A percentile compares a stretch with the other conserved stretches of the same genome.
Evolutionary conservation across 2,113 vertebrate species (phyloP).

Genomic region (Seriola quinqueradiata): DNA sequence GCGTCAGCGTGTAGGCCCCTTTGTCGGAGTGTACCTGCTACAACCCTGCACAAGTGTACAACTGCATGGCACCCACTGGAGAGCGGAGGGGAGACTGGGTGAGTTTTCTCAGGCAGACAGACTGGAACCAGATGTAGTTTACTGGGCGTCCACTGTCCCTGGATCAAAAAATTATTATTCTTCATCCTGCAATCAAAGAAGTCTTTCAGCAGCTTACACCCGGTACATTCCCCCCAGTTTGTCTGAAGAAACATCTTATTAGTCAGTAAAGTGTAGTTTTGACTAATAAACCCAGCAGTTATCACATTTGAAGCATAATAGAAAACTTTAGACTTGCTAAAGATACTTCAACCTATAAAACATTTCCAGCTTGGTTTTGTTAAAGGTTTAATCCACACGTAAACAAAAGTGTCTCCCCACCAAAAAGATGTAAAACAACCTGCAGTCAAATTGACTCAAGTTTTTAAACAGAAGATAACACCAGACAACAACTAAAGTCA

Average conservation of each 20-base stretch:
- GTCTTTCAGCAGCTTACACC: neutral
- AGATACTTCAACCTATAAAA: neutral
- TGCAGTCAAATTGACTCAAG: neutral
- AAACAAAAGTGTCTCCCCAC: neutral
- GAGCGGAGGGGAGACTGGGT: conserved; percentile 31
- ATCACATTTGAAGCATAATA: neutral
- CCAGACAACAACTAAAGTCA: neutral
- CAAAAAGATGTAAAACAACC: neutral
- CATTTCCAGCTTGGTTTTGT: neutral
- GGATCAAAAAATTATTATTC: neutral
- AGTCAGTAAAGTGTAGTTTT: neutral
- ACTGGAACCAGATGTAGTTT: conserved; percentile 11
- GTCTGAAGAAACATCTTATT: neutral
- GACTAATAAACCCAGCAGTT: neutral
- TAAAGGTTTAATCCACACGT: neutral
- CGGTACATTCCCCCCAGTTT: neutral
- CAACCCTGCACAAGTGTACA: conserved; percentile 55
- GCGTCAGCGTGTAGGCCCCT: conserved; percentile 67
- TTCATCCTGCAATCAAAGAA: neutral
- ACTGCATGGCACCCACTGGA: conserved; percentile 55
- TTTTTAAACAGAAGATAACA: neutral
- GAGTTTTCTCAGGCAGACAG: conserved; percentile 57
- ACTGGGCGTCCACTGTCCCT: neutral
- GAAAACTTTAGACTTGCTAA: neutral
- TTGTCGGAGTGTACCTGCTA: conserved; percentile 54